These are phyloP conservation scores for Tipula helvola DNA, from an alignment of 2,888 invertebrate genomes.

Conservation along the genomic window DNA sequence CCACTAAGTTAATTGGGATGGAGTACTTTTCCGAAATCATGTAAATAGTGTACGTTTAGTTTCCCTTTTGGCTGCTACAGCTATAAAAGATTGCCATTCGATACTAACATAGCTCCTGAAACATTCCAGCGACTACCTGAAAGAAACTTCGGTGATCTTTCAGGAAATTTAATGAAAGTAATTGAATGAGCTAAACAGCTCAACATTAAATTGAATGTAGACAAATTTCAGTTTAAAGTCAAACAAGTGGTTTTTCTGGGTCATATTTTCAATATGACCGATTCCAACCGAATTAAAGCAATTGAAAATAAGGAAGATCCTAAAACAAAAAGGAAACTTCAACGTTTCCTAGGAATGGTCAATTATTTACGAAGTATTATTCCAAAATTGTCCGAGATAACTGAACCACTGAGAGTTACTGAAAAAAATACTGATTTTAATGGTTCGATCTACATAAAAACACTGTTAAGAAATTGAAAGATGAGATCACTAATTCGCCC, in stretches of 20 bases:
- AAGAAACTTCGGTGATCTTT: not conserved
- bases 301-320: too few relatives aligned
- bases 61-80: not conserved
- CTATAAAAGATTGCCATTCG: too few relatives aligned
- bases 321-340: too few relatives aligned
- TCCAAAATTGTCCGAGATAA: not conserved
- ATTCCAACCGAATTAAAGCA: too few relatives aligned
- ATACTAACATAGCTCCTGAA: too few relatives aligned
- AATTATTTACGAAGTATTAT: not conserved
- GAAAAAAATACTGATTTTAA: conserved; percentile 10
- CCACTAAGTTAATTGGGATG: too few relatives aligned
- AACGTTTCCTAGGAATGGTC: too few relatives aligned
- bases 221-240: not conserved
- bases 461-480: conserved; percentile 9
- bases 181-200: not conserved
- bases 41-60: not conserved
- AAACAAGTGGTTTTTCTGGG: not conserved
- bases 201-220: not conserved
- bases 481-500: too few relatives aligned
- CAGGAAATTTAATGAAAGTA: not conserved
- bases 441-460: conserved; percentile 12
- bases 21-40: not conserved
- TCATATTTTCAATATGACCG: not conserved
- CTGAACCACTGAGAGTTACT: not conserved
- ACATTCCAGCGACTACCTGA: not conserved